Base-by-base conservation (phyloP, 2,113 vertebrate species). In the Butorides virescens region DNA sequence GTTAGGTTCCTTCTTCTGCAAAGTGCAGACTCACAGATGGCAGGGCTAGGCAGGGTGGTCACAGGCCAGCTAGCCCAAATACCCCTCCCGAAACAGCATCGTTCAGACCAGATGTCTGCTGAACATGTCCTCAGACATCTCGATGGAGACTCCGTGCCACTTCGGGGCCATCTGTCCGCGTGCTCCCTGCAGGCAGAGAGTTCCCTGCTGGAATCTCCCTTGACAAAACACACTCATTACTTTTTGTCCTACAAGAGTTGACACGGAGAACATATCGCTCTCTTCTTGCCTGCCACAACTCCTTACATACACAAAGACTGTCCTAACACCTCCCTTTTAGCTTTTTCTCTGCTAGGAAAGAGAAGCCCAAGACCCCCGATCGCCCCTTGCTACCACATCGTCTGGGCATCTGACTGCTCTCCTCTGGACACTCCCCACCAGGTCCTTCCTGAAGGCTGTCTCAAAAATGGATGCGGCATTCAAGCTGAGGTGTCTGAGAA, bases 131-230 rank as follows among this genome's bases (percentile, higher is more conserved):
- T 56, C 88, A n/a, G 37, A 63, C 18, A 82, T 1, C 44, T 55
- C 9, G 1, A 0, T 2, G 66, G 52, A 82, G 23, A 10, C 27
- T 55, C 75, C n/a, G 6, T 4, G 30, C 12, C 25, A 29, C 36
- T 19, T 2, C 25, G 26, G 46, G 42, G 15, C 39, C 36, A 49
- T 4, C 52, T 70, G 15, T 36, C 23, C 15, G 2, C 0, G 0
- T 32, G 22, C 11, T 47, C 34, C 46, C 55, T 20, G n/a, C 29
- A 37, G 53, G 52, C 26, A 72, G 23, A 78, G 39, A 7, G 6
- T 1, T 90, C 50, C 49, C 78, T 88, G 73, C 37, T 27, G 44
- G 32, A 73, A 52, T 10, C 15, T 29, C 34, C 55, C 15, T 3
- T 32, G 56, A 26, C 2, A n/a, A 74, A 85, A 77, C 30, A 37